Conservation (phyloP, 53 echinoderm and acorn worm genomes). For the Henricia sp. region DNA sequence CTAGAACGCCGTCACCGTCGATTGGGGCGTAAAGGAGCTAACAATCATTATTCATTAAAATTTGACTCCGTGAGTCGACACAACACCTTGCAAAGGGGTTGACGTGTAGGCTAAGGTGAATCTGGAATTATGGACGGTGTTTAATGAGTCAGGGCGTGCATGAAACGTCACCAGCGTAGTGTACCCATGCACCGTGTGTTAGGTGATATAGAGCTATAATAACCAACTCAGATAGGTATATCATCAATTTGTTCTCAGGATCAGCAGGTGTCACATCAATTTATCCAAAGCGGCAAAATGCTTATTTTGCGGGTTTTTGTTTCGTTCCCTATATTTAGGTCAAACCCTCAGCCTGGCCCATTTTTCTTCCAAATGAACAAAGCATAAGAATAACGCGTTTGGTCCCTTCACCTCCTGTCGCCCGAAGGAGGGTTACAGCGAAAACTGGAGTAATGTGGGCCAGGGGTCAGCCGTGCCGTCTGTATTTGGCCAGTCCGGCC, state of each 20-base stretch:
- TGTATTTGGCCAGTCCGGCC: not conserved
- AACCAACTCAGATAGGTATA: too few species aligned
- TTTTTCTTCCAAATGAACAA: slow-evolving; percentile 43
- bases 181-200: not conserved
- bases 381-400: slow-evolving; percentile 21
- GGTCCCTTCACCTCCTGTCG: slow-evolving; percentile 14
- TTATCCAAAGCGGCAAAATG: slow-evolving; percentile 9
- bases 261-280: slow-evolving; percentile 38
- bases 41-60: slow-evolving; percentile 31
- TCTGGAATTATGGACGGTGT: slow-evolving; percentile 11
- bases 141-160: not conserved
- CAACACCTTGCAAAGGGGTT: not conserved
- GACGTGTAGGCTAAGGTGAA: not conserved
- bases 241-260: not conserved
- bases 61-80: not conserved
- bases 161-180: not conserved
- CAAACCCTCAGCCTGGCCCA: slow-evolving; percentile 21
- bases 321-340: not conserved
- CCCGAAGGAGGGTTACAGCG: not conserved
- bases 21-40: not conserved
- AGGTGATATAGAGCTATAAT: not conserved
- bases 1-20: too few species aligned
- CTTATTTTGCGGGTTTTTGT: not conserved
- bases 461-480: slow-evolving; percentile 2
- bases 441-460: not conserved